Evolutionary conservation across 2,797 vertebrate genomes (phyloP), one percentile per base, ranked within the genome.

Genomic region (Eptatretus atami): DNA sequence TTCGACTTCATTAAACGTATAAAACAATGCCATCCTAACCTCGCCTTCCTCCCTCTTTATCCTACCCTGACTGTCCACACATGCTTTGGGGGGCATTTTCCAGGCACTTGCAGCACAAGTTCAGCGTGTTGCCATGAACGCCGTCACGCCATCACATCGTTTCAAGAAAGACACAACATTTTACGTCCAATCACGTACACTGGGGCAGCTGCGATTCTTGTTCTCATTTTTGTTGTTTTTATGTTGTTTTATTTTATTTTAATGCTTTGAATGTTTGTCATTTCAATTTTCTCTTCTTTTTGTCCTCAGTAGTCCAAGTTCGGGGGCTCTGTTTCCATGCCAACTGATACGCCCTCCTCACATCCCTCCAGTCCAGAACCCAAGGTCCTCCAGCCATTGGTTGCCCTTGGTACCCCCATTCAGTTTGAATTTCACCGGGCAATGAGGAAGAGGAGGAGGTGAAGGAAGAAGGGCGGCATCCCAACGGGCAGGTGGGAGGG

Each of bases 401-500:
- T 98, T 63, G 84, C 81, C 52, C 84, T 87, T 8, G 84, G 92
- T 60, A 96, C 2, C 92, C 92, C 88, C 9, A 96, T 98, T 72
- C 92, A 98, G 66, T 98, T 98, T 72, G 92, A 98, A 95, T 98
- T 67, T 98, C 86, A 66, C 87, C 84, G 1, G 86, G 93, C 71
- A 85, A 78, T n/a, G 92, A 98, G 74, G 92, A 95, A 70, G 75
- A 77, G 52, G 74, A 77, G 53, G 31, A 44, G 31, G 31, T 44
- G 31, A 44, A 44, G 3, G 31, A 44, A 44, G 31, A 44, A 44
- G 31, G 31, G 31, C 31, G 6, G 31, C 31, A 44, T 44, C 4
- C 31, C 31, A 8, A 44, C 31, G 31, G 31, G 31, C n/a, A 61
- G 57, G 57, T 61, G 25, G 57, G 2, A 61, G 57, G 57, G n/a